A percentile compares a stretch with the other conserved stretches of the same genome.
These are phyloP conservation scores for Mycetomoellerius zeteki DNA, from an alignment of 1,140 invertebrate genomes.

Conservation along the genomic window DNA sequence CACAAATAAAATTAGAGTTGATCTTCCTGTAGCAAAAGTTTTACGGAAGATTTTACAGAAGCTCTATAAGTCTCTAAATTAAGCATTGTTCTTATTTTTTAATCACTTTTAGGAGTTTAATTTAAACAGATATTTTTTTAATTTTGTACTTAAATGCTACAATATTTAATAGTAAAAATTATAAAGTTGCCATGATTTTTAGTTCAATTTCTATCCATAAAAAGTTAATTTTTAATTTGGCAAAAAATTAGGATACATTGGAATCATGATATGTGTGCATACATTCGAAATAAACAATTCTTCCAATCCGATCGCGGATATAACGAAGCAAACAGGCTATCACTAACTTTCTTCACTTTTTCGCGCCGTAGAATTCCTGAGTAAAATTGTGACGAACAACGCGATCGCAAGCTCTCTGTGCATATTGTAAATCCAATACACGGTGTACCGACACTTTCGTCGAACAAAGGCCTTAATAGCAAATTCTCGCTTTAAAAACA, in stretches of 20 bases:
- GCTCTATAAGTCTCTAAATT: neutral
- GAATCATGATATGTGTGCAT: neutral
- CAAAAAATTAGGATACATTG: neutral
- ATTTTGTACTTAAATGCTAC: neutral
- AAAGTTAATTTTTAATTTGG: neutral
- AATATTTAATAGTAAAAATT: neutral
- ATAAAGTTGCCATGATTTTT: neutral
- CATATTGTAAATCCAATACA: constrained; percentile 18
- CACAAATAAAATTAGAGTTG: neutral
- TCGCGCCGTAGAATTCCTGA: constrained; percentile 18
- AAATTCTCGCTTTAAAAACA: constrained; percentile 14
- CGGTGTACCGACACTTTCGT: neutral
- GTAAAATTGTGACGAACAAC: constrained; percentile 1
- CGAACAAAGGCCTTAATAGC: neutral
- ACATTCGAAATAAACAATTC: constrained; percentile 13
- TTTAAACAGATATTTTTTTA: neutral
- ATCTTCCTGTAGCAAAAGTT: neutral
- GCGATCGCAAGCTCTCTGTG: neutral
- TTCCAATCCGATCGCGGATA: neutral
- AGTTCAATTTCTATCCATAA: neutral
- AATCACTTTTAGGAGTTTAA: neutral
- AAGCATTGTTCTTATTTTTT: neutral
- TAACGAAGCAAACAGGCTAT: neutral
- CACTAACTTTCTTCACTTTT: constrained; percentile 54
- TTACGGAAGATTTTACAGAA: neutral